Conservation (phyloP, 2,113 vertebrate species). For the Pelusios castaneus region DNA sequence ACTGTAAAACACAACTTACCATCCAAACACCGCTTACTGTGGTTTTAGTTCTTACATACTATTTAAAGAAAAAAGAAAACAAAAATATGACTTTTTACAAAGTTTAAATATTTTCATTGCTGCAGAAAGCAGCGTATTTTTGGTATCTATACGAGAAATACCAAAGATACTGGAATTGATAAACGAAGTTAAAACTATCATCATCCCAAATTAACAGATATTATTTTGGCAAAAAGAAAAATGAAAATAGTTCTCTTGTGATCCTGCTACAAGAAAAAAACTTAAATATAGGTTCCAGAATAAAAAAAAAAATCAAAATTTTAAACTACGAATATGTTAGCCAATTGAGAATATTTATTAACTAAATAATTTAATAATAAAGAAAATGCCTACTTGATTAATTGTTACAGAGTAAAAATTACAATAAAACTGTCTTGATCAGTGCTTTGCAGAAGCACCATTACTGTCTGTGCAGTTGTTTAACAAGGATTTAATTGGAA, state of each 20-base stretch:
- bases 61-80: background rate
- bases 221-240: background rate
- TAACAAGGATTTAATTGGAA: conserved; percentile 94
- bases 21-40: conserved; percentile 60
- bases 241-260: conserved; percentile 41
- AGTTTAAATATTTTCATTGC: background rate
- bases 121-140: conserved; percentile 9
- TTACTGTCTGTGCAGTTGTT: conserved; percentile 90
- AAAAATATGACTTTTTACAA: conserved; percentile 14
- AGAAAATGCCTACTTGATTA: conserved; percentile 88
- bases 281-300: conserved; percentile 11
- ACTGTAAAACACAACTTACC: background rate
- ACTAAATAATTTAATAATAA: conserved; percentile 90
- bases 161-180: background rate
- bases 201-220: conserved; percentile 14
- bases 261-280: conserved; percentile 27
- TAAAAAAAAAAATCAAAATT: conserved; percentile 65
- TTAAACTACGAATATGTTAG: conserved; percentile 75
- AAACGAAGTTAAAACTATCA: background rate
- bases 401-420: conserved; percentile 89
- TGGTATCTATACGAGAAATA: background rate
- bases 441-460: conserved; percentile 86
- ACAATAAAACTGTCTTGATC: conserved; percentile 90
- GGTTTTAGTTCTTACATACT: conserved; percentile 54
- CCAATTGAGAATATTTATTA: conserved; percentile 84